Conservation (phyloP, 2,888 invertebrate species). For the Panopea generosa region DNA sequence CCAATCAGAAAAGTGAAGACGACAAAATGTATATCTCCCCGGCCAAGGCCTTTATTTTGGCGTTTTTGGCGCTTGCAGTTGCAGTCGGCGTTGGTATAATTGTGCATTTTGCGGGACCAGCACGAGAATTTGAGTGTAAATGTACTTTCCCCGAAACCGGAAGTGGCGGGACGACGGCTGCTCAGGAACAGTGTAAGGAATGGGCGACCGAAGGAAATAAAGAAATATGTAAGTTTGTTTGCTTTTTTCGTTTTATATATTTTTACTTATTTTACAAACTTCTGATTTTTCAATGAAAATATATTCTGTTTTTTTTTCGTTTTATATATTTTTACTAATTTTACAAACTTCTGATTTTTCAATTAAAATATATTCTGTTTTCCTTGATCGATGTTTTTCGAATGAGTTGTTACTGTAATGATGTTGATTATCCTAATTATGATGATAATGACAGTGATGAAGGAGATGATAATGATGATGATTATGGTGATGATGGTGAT, state of each 20-base stretch:
- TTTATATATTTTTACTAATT: not conserved
- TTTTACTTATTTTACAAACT: not conserved
- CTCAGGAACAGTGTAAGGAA: conserved; percentile 53
- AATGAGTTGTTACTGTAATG: too few species aligned
- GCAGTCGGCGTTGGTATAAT: conserved; percentile 78
- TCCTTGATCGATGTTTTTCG: too few species aligned
- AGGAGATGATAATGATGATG: too few species aligned
- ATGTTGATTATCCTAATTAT: too few species aligned
- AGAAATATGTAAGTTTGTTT: conserved; percentile 63
- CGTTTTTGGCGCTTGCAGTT: conserved; percentile 70
- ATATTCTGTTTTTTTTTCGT: not conserved
- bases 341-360: too few species aligned
- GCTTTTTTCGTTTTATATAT: not conserved
- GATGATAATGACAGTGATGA: too few species aligned
- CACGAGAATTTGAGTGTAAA: conserved; percentile 85
- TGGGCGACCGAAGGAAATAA: conserved; percentile 51
- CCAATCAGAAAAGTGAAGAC: not conserved
- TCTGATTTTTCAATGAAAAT: too few species aligned
- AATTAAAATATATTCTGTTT: too few species aligned
- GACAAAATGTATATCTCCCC: conserved; percentile 62
- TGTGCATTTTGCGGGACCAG: conserved; percentile 73
- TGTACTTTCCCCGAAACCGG: conserved; percentile 49
- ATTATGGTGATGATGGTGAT: too few species aligned
- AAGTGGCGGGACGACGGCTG: conserved; percentile 28
- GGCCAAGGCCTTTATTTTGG: conserved; percentile 71